Evolutionary conservation across 2,888 invertebrate species (phyloP).

Genomic region (Nomada hirtipes): DNA sequence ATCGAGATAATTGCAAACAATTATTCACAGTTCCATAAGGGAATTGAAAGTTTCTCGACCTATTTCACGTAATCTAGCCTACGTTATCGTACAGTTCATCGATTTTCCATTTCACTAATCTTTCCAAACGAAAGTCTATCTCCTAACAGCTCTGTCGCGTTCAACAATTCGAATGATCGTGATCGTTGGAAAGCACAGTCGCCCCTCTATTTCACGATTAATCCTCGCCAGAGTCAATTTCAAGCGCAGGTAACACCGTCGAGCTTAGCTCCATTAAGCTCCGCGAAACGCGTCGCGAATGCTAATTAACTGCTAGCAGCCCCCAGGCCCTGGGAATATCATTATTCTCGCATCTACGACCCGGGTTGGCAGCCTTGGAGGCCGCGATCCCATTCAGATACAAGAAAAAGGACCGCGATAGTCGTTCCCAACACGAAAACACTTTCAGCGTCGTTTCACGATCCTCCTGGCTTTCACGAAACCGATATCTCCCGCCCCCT

Average conservation of each 20-base stretch:
- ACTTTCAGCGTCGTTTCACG: constrained; percentile 4
- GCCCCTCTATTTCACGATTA: neutral
- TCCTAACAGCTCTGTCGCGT: too few relatives aligned
- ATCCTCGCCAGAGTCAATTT: neutral
- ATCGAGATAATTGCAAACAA: too few relatives aligned
- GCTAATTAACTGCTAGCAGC: constrained; percentile 38
- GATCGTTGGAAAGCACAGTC: neutral
- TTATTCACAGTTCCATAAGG: too few relatives aligned
- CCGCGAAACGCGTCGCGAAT: constrained; percentile 6
- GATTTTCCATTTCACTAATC: too few relatives aligned
- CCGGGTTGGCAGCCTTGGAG: constrained; percentile 10
- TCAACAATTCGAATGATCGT: too few relatives aligned
- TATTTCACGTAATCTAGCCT: too few relatives aligned
- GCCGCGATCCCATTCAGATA: constrained; percentile 26
- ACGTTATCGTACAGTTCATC: too few relatives aligned
- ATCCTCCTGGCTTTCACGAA: neutral
- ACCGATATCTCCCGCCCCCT: neutral
- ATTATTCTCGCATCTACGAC: constrained; percentile 25
- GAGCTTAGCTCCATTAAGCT: neutral
- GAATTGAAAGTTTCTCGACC: too few relatives aligned
- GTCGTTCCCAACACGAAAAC: constrained; percentile 26
- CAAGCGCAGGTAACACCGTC: neutral
- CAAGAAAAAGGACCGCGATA: constrained; percentile 2
- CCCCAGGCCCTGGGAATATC: constrained; percentile 28
- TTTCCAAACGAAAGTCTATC: too few relatives aligned